Conservation (phyloP, 2,113 vertebrate genomes). For the Astur gentilis region DNA sequence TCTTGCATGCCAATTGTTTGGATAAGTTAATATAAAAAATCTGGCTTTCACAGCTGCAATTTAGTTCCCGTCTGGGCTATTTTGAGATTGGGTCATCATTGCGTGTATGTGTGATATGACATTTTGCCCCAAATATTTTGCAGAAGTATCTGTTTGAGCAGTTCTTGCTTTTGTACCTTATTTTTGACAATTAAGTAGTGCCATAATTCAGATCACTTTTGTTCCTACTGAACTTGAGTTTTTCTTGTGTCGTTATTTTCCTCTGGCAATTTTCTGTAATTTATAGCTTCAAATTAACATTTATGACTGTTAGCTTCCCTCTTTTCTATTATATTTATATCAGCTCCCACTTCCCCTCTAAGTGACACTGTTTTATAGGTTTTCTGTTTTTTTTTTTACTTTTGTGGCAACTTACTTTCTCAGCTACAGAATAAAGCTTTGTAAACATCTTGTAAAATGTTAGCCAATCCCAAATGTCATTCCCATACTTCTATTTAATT, state of each 20-base stretch:
- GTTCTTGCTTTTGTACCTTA: not conserved
- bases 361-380: constrained; percentile 55
- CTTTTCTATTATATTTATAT: constrained; percentile 57
- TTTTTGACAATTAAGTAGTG: constrained; percentile 6
- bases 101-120: not conserved
- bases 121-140: not conserved
- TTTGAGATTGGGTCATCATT: not conserved
- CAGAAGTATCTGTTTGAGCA: not conserved
- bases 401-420: not conserved
- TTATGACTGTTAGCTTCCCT: constrained; percentile 58
- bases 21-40: not conserved
- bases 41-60: not conserved
- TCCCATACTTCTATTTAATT: not conserved
- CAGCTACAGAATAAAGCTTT: not conserved
- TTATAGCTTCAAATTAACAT: constrained; percentile 60
- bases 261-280: constrained; percentile 46
- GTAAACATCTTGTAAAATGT: not conserved
- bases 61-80: not conserved
- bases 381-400: not conserved
- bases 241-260: constrained; percentile 48
- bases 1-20: not conserved
- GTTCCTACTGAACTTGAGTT: not conserved
- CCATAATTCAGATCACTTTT: constrained; percentile 6
- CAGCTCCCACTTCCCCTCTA: constrained; percentile 33
- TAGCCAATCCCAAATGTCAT: not conserved